Conservation (phyloP, 1,140 invertebrate genomes). For the Pteromalus puparum region DNA sequence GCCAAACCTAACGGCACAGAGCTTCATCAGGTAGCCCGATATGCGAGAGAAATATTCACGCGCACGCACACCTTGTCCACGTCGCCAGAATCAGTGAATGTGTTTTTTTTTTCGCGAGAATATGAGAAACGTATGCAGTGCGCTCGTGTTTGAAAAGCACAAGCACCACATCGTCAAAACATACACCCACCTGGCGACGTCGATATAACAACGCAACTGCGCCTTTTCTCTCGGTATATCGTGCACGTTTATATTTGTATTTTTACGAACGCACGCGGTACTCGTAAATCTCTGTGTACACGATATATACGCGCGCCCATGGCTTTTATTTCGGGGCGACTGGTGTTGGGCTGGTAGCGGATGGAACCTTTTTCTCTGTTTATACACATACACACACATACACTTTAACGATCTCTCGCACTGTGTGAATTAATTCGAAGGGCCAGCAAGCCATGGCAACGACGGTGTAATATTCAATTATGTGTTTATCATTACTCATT, state of each 20-base stretch:
- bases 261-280: slow-evolving; percentile 13
- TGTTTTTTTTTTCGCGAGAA: too few relatives aligned
- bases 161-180: too few relatives aligned
- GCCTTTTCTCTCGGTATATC: slow-evolving; percentile 8
- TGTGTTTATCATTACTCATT: neutral
- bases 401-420: neutral
- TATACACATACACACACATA: neutral
- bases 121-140: too few relatives aligned
- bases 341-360: slow-evolving; percentile 33
- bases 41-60: neutral
- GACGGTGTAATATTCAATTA: slow-evolving; percentile 28
- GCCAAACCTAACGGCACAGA: slow-evolving; percentile 75
- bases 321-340: slow-evolving; percentile 33
- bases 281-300: slow-evolving; percentile 38
- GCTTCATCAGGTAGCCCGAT: slow-evolving; percentile 75
- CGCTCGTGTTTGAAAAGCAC: too few relatives aligned
- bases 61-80: neutral
- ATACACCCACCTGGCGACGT: neutral
- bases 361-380: slow-evolving; percentile 22
- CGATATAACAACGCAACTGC: neutral
- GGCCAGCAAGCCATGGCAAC: neutral
- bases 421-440: slow-evolving; percentile 33
- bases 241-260: slow-evolving; percentile 49
- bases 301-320: neutral
- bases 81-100: neutral